Conservation (phyloP, 2,797 vertebrate species). For the Hippocampus kuda region DNA sequence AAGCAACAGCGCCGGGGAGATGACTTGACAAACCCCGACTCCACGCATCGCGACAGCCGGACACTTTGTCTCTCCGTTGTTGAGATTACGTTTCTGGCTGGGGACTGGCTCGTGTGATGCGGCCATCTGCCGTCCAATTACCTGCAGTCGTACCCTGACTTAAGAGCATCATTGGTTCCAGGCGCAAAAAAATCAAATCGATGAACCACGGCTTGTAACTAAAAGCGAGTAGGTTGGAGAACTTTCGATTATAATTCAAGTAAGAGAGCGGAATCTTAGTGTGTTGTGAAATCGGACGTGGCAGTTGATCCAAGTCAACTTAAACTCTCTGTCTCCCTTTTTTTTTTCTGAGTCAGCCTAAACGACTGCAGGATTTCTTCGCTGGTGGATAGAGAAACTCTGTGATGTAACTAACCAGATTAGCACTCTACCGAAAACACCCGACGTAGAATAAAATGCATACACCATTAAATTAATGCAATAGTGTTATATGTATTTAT, state of each 20-base stretch:
- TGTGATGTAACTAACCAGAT: constrained; percentile 64
- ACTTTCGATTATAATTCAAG: constrained; percentile 30
- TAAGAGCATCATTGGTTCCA: too few relatives aligned
- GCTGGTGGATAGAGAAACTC: constrained; percentile 48
- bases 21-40: constrained; percentile 26
- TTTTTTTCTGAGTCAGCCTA: constrained; percentile 22
- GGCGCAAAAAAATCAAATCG: too few relatives aligned
- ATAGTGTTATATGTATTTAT: background rate
- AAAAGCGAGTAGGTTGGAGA: too few relatives aligned
- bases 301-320: constrained; percentile 48
- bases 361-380: constrained; percentile 59
- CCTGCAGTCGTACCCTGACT: too few relatives aligned
- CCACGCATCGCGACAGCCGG: constrained; percentile 19
- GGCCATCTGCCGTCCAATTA: constrained; percentile 8
- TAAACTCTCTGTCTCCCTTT: constrained; percentile 34
- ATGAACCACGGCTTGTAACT: too few relatives aligned
- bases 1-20: constrained; percentile 33
- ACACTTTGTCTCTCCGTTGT: constrained; percentile 8
- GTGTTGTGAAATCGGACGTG: constrained; percentile 56
- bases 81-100: constrained; percentile 3
- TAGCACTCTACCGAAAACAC: constrained; percentile 42
- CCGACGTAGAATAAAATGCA: constrained; percentile 16
- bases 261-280: constrained; percentile 27
- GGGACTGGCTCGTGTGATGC: constrained; percentile 10
- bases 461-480: constrained; percentile 1